These are phyloP conservation scores for Bimastos eiseni DNA, from an alignment of 2,888 invertebrate species.

Conservation along the genomic window DNA sequence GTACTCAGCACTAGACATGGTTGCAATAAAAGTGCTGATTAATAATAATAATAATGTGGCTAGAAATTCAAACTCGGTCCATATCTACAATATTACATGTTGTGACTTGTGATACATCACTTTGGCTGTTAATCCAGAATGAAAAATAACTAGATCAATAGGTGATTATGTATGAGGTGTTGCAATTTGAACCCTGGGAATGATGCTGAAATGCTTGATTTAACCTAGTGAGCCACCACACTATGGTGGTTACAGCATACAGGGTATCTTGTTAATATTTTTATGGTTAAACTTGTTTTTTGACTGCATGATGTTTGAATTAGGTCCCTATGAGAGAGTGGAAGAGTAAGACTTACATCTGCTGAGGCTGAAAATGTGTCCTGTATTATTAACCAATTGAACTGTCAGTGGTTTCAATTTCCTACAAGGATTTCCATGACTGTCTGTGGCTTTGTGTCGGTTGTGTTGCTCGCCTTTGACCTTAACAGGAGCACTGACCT, in stretches of 20 bases:
- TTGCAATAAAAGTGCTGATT: too few species aligned
- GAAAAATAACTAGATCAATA: background rate
- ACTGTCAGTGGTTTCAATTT: background rate
- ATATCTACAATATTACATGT: too few species aligned
- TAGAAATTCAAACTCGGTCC: too few species aligned
- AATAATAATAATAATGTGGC: too few species aligned
- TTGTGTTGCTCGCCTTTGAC: background rate
- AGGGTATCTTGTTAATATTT: background rate
- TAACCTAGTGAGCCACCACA: background rate
- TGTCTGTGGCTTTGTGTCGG: background rate
- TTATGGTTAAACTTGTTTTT: background rate
- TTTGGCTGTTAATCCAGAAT: too few species aligned
- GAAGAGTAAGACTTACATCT: background rate
- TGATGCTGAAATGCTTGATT: background rate
- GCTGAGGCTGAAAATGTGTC: background rate
- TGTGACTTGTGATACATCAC: too few species aligned
- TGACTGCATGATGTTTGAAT: background rate
- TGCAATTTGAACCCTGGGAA: background rate
- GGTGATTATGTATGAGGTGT: background rate
- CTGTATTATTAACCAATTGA: background rate
- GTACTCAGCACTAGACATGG: too few species aligned
- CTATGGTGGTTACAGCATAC: background rate
- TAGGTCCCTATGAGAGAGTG: background rate
- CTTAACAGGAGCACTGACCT: background rate
- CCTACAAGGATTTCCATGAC: conserved; percentile 4